phyloP scores from a whole-genome alignment of 2,113 vertebrate species.

The Ursus arctos region DNA sequence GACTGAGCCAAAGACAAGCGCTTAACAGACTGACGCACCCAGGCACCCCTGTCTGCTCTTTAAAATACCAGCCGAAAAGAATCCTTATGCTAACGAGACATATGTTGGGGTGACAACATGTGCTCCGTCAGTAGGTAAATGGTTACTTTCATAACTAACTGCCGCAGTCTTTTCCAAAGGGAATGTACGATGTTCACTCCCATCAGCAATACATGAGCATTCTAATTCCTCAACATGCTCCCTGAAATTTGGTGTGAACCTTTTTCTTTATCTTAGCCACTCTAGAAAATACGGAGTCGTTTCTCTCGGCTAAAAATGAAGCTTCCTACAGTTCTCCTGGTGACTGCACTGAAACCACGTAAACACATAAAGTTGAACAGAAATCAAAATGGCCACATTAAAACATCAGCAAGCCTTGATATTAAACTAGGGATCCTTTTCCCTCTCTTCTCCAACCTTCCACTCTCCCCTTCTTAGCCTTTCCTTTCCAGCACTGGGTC shows the following conservation, averaged over 20 bases:
- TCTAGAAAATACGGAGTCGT: neutral
- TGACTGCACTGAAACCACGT: neutral
- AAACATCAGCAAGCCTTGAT: neutral
- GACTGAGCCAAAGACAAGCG: no score
- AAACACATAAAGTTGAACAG: neutral
- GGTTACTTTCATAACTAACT: neutral
- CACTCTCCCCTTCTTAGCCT: neutral
- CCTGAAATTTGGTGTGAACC: neutral
- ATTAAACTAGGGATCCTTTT: neutral
- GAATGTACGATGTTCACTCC: neutral
- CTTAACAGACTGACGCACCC: no score
- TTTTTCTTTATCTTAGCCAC: neutral
- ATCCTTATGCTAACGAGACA: neutral
- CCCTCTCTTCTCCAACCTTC: neutral
- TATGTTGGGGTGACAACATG: neutral
- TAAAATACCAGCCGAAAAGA: neutral
- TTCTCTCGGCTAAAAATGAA: neutral
- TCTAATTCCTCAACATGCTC: neutral
- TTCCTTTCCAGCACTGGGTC: neutral
- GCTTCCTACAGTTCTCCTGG: neutral
- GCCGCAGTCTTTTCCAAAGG: neutral
- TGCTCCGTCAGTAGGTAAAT: neutral
- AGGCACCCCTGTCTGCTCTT: neutral
- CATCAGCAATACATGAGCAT: neutral
- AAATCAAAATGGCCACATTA: neutral